Conservation (phyloP, 2,797 vertebrate species). For the Lithobates pipiens region DNA sequence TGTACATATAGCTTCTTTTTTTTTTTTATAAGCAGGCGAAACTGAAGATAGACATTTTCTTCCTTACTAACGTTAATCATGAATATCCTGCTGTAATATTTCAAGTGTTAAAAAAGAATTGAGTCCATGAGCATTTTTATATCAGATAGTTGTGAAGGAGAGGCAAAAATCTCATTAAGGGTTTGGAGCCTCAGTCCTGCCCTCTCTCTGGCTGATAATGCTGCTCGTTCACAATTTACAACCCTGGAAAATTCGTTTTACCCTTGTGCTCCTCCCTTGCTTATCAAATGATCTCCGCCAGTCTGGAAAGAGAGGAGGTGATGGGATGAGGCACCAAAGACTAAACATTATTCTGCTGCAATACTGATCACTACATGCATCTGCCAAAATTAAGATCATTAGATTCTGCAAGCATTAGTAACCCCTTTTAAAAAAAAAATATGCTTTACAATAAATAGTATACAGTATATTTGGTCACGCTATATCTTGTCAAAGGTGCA, state of each 20-base stretch:
- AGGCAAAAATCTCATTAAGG: conserved; percentile 59
- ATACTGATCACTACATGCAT: neutral
- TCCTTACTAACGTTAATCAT: conserved; percentile 35
- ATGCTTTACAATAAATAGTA: neutral
- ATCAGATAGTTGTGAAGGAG: conserved; percentile 45
- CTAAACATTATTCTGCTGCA: conserved; percentile 25
- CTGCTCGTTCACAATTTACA: conserved; percentile 42
- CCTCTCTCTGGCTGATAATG: conserved; percentile 56
- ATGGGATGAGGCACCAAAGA: conserved; percentile 1
- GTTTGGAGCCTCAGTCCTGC: conserved; percentile 43
- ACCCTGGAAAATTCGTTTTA: conserved; percentile 57
- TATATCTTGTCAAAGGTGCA: neutral
- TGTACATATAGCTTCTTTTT: neutral
- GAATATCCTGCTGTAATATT: conserved; percentile 42
- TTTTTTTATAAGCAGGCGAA: conserved; percentile 13
- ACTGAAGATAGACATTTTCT: conserved; percentile 35
- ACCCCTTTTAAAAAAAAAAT: neutral
- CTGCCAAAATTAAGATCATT: neutral
- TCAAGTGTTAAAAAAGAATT: conserved; percentile 44
- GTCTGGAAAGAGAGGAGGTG: neutral
- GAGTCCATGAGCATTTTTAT: conserved; percentile 47
- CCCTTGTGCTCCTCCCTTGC: conserved; percentile 49
- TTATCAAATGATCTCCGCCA: conserved; percentile 44
- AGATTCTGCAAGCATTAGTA: neutral
- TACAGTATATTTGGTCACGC: neutral